phyloP scores from a whole-genome alignment of 2,888 invertebrate species.

The Amphipoea oculea region DNA sequence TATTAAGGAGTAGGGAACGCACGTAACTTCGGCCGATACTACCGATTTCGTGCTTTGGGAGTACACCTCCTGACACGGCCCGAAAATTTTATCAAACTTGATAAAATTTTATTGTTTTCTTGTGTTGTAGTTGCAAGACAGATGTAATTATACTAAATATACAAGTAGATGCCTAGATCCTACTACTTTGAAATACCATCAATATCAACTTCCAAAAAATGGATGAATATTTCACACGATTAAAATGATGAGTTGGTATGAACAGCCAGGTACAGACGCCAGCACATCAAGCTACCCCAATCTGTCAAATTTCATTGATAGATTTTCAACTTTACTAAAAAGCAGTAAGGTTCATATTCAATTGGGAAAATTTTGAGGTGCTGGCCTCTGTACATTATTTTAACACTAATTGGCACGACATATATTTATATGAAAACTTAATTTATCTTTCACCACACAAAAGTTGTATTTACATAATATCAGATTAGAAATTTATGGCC shows the following conservation, averaged over 20 bases:
- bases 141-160: slow-evolving; percentile 4
- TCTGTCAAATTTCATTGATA: too few relatives aligned
- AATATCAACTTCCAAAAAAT: neutral
- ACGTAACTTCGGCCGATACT: too few relatives aligned
- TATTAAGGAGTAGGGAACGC: too few relatives aligned
- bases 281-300: too few relatives aligned
- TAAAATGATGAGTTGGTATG: neutral
- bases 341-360: too few relatives aligned
- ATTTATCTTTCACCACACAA: slow-evolving; percentile 1
- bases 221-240: neutral
- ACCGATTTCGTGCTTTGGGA: too few relatives aligned
- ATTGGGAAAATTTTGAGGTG: too few relatives aligned
- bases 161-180: slow-evolving; percentile 4
- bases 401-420: slow-evolving; percentile 38
- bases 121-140: neutral
- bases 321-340: too few relatives aligned
- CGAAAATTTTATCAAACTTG: neutral
- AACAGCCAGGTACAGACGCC: slow-evolving; percentile 17
- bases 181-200: slow-evolving; percentile 6
- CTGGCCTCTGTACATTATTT: neutral
- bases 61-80: neutral
- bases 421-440: slow-evolving; percentile 15
- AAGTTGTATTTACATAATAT: slow-evolving; percentile 14
- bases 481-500: slow-evolving; percentile 21
- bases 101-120: too few relatives aligned